Evolutionary conservation across 2,113 vertebrate genomes (phyloP).

Genomic region (Fregata magnificens): DNA sequence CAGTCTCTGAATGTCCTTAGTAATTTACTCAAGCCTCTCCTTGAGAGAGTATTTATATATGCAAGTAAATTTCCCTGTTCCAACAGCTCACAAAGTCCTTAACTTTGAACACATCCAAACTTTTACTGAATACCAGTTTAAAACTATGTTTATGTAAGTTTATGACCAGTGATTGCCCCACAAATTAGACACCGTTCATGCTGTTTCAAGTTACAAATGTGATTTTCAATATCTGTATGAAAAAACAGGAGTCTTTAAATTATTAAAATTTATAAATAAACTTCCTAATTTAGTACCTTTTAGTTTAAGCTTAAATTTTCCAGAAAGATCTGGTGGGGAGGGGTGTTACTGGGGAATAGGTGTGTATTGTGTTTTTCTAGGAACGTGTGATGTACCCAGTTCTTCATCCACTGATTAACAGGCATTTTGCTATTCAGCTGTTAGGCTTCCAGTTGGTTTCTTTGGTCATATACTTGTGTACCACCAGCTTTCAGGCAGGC

Average conservation of each 20-base stretch:
- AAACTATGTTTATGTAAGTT: neutral
- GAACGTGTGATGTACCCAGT: accelerated
- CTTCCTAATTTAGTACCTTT: neutral
- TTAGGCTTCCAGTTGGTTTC: neutral
- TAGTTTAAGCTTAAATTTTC: neutral
- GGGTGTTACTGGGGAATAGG: neutral
- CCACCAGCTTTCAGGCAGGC: neutral
- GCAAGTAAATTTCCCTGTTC: neutral
- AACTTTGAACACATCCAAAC: neutral
- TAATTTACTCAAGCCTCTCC: neutral
- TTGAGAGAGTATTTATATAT: neutral
- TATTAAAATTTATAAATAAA: neutral
- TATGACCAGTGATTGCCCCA: neutral
- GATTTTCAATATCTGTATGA: neutral
- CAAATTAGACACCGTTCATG: neutral
- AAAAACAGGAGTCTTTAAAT: neutral
- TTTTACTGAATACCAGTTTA: neutral
- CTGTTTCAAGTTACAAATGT: neutral
- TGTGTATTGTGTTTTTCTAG: neutral
- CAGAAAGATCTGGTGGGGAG: accelerated
- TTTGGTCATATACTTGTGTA: neutral
- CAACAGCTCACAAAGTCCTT: neutral
- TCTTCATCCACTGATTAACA: neutral
- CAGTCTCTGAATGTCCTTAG: neutral
- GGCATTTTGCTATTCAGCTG: neutral